These are phyloP conservation scores for Lepidurus apus DNA, from an alignment of 1,140 invertebrate genomes.

Conservation along the genomic window DNA sequence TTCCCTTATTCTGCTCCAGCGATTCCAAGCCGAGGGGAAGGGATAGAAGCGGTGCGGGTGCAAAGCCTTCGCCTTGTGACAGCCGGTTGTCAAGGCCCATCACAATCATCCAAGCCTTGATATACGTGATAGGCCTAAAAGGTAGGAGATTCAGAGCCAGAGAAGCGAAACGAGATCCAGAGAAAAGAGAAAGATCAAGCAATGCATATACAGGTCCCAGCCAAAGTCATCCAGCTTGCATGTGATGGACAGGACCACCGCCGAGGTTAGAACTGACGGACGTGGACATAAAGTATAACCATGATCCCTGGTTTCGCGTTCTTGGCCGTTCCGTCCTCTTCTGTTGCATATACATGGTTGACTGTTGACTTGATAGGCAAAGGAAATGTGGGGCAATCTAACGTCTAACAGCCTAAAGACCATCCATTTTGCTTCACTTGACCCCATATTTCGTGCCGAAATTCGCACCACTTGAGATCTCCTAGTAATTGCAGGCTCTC, in stretches of 20 bases:
- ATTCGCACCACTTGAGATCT: too few relatives aligned
- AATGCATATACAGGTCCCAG: neutral
- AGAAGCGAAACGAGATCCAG: neutral
- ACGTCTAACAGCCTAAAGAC: neutral
- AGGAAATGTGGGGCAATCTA: too few relatives aligned
- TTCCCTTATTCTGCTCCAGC: slow-evolving; percentile 18
- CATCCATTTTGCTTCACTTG: neutral
- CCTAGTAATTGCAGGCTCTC: too few relatives aligned
- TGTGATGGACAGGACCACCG: slow-evolving; percentile 17
- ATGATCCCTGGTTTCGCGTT: neutral
- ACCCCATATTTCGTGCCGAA: neutral
- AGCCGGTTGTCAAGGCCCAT: slow-evolving; percentile 17
- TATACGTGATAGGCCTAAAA: slow-evolving; percentile 15
- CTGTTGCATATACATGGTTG: too few relatives aligned
- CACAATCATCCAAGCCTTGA: neutral
- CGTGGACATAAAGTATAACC: neutral
- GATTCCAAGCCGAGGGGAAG: neutral
- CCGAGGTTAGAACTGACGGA: neutral
- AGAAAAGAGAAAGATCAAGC: neutral
- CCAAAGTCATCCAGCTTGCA: slow-evolving; percentile 1
- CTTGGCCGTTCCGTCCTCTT: neutral
- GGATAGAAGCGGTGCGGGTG: slow-evolving; percentile 13
- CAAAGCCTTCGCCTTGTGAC: slow-evolving; percentile 11
- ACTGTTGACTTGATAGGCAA: too few relatives aligned
- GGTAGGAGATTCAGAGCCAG: slow-evolving; percentile 8